Conservation (phyloP, 1,140 invertebrate genomes). For the Heliconius melpomene region DNA sequence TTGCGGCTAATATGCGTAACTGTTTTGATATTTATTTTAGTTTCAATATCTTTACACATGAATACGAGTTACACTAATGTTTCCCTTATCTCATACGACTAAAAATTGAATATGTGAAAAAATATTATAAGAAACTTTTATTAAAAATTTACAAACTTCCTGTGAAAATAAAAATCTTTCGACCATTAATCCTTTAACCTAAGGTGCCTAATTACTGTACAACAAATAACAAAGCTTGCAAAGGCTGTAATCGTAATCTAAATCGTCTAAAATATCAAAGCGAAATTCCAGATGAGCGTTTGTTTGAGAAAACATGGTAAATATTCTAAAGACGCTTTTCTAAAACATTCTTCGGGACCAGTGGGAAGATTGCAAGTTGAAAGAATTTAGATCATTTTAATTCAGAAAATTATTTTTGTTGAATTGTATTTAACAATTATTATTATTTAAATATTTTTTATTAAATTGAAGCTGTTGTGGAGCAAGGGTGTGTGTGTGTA, state of each 20-base stretch:
- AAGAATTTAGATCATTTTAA: background rate
- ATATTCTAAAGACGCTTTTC: constrained; percentile 1
- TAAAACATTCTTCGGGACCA: background rate
- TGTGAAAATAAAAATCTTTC: background rate
- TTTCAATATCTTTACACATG: too few species aligned
- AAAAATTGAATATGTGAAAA: too few species aligned
- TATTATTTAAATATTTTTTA: too few species aligned
- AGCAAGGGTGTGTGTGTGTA: too few species aligned
- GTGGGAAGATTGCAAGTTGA: background rate
- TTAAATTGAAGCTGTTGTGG: too few species aligned
- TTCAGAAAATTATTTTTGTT: background rate
- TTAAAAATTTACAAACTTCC: background rate
- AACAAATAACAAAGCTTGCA: constrained; percentile 16
- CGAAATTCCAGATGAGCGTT: constrained; percentile 17
- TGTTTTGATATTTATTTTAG: too few species aligned
- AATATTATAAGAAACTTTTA: background rate
- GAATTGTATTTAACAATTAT: background rate
- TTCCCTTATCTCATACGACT: too few species aligned
- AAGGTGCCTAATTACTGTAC: constrained; percentile 1
- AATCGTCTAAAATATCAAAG: constrained; percentile 21
- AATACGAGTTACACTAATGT: too few species aligned
- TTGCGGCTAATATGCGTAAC: background rate
- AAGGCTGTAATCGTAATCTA: constrained; percentile 17
- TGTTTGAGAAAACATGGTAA: constrained; percentile 16
- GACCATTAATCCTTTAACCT: background rate